A percentile compares a stretch with the other conserved stretches of the same genome.
phyloP scores from a whole-genome alignment of 2,797 vertebrate species.

The Lindbergichthys nudifrons region DNA sequence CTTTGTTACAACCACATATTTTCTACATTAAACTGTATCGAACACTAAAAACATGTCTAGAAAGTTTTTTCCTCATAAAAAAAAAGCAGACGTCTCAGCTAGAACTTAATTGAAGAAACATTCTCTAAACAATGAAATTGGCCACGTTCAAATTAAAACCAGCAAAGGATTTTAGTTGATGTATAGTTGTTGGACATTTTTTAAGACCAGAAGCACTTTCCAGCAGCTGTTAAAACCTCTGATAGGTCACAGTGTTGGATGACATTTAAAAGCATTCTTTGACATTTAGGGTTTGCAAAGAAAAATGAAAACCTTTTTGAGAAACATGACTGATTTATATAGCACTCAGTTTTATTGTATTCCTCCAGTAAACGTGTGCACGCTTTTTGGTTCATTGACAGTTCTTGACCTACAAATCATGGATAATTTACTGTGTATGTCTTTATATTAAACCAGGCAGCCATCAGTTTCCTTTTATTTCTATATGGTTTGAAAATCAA shows the following conservation, averaged over 20 bases:
- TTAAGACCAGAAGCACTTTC: background rate
- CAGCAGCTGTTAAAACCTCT: background rate
- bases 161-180: background rate
- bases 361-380: background rate
- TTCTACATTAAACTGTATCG: background rate
- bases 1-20: background rate
- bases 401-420: background rate
- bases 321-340: background rate
- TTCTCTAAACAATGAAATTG: background rate
- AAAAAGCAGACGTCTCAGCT: background rate
- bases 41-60: background rate
- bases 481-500: background rate
- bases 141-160: background rate
- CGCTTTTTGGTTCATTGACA: background rate
- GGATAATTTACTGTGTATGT: no score
- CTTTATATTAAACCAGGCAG: no score
- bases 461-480: no score
- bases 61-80: background rate
- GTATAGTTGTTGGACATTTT: background rate
- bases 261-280: constrained; percentile 14
- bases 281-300: constrained; percentile 12
- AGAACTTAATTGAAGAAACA: background rate
- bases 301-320: no score
- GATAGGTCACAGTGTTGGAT: background rate
- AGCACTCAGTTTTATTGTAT: background rate